Percentiles rank a stretch among this genome's conserved stretches.
phyloP scores from a whole-genome alignment of 1,140 invertebrate species.

The Caerostris extrusa region DNA sequence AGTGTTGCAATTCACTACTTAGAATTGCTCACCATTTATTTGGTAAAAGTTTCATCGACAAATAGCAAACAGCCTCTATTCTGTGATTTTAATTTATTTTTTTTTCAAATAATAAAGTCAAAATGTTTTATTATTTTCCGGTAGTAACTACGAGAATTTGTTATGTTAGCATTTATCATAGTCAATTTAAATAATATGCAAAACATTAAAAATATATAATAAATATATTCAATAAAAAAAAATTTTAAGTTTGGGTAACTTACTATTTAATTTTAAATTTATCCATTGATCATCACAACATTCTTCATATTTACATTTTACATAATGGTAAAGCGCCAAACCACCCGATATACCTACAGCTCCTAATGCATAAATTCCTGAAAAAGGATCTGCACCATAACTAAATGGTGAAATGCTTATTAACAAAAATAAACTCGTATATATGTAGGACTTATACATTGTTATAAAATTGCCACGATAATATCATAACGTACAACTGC shows the following conservation, averaged over 20 bases:
- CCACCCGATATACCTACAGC: slow-evolving; percentile 10
- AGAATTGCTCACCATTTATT: too few species aligned
- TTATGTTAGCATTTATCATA: too few species aligned
- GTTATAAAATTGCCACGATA: neutral
- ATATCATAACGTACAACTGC: too few species aligned
- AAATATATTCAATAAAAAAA: neutral
- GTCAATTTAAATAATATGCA: too few species aligned
- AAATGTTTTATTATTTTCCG: too few species aligned
- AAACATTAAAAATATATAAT: neutral
- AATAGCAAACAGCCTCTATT: too few species aligned
- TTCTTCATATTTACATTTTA: slow-evolving; percentile 19
- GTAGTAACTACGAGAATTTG: too few species aligned
- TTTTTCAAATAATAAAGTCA: too few species aligned
- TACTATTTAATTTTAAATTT: neutral
- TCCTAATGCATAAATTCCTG: neutral
- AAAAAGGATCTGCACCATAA: neutral
- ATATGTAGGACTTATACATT: neutral
- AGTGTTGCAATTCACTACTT: too few species aligned
- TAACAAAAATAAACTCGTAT: neutral
- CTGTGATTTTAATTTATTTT: too few species aligned
- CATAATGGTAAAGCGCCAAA: slow-evolving; percentile 17
- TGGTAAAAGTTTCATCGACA: too few species aligned
- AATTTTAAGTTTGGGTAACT: neutral
- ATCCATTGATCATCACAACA: slow-evolving; percentile 57
- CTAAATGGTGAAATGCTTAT: neutral